Conservation (phyloP, 2,113 vertebrate species). For the Rhabdornis inornatus region DNA sequence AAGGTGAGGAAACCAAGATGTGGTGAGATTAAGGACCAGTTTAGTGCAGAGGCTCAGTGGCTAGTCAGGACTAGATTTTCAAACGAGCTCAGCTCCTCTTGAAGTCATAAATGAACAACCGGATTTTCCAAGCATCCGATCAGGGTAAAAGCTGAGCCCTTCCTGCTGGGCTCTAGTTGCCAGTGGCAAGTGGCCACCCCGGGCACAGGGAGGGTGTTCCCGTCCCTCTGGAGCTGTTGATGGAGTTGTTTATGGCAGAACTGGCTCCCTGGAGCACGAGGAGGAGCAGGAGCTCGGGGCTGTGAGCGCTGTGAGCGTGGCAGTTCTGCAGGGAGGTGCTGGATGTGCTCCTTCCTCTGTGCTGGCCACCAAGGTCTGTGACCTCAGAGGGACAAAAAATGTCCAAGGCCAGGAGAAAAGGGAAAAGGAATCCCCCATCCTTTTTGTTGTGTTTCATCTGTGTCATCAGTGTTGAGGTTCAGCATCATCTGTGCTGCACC, state of each 20-base stretch:
- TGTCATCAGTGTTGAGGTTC: accelerated
- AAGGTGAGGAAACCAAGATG: constrained; percentile 42
- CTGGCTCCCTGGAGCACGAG: accelerated
- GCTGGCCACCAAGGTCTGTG: accelerated
- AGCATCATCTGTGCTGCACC: accelerated
- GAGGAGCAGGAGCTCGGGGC: neutral
- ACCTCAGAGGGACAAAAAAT: neutral
- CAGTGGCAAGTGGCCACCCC: neutral
- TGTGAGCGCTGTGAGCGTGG: no score
- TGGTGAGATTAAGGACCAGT: constrained; percentile 45
- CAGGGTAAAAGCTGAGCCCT: neutral
- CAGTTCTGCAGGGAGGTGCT: neutral
- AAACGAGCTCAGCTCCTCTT: neutral
- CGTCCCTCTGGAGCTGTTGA: accelerated
- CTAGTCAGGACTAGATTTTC: neutral
- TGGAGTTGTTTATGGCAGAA: neutral
- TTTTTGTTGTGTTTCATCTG: neutral
- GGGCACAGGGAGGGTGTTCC: neutral
- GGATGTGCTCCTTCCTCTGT: accelerated
- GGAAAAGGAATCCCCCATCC: neutral
- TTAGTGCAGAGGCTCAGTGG: neutral
- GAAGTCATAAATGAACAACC: neutral
- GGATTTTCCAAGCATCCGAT: neutral
- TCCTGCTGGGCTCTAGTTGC: neutral
- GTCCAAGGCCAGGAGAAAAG: neutral